Base-by-base conservation (phyloP, 1,140 invertebrate genomes). In the Drosophila nikananu region DNA sequence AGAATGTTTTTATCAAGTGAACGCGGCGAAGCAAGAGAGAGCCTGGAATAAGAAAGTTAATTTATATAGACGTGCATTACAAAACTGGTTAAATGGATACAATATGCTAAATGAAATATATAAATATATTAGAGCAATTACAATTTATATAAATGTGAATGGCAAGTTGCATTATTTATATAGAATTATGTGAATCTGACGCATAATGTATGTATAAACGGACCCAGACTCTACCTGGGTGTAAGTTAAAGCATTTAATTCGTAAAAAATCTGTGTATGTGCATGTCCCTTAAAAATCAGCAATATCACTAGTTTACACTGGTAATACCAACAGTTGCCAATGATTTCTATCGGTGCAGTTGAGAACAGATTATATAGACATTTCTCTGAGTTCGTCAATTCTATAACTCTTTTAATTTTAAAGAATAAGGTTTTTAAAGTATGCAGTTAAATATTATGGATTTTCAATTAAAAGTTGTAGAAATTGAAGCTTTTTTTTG, bases 241-340 rank as follows among this genome's bases (percentile, higher is more conserved):
- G 62, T 63, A 65, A 86, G 68, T 77, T 83, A 78, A 86, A 80
- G 83, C 83, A 87, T 87, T 87, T 87, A 87, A 76, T 58, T 25
- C 27, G 37, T 25, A 51, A 61, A 32, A 21, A 23, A 19, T 66
- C 25, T 67, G 68, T 74, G 62, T 82, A 42, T 82, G 60, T 58
- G 72, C 67, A 57, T 81, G 70, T 76, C 57, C 60, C 21, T 27
- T 27, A 21, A 46, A 27, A 19, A 27, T 59, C 32, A 39, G 52
- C 61, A 39, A 59, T 39, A 61, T 32, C 27, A 61, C 59, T 61
- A 35, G 44, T 39, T 39, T 57, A 55, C 46, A 55, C 30, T 32
- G 19, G 21, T 32, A 32, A 61, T 52, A 13, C 2, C 12, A 17
- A 27, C 23, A n/a, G 30, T 25, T 15, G 19, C 9, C 25, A 12